Evolutionary conservation across 2,797 vertebrate genomes (phyloP), one percentile per base, ranked within the genome.

Genomic region (Ctenopoma kingsleyae): DNA sequence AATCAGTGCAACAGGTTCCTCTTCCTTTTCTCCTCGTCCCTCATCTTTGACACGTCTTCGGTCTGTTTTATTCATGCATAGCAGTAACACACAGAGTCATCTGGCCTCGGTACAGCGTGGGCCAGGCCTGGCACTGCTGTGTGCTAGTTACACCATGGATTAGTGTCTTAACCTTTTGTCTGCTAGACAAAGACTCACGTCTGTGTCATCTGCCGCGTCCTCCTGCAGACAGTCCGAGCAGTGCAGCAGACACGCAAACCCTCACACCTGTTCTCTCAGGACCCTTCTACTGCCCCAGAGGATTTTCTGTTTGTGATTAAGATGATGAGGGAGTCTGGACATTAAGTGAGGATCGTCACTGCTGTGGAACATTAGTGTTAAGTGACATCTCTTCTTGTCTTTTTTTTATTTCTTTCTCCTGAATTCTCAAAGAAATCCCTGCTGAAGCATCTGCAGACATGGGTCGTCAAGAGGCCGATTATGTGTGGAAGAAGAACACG

Each of bases 401-500:
- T 23, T 80, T 56, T 2, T 48, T 23, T 60, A 9, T 41, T 47
- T 46, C 22, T 38, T 41, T 50, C 63, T 54, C 40, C 46, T 55
- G 13, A 0, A 11, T 2, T 19, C 5, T 61, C n/a, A 1, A 78
- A 97, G 97, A 91, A 61, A 80, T 91, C 90, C 86, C 92, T 55
- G 87, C 70, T 52, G 93, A 94, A 92, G 89, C 85, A 74, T 82
- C 92, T 90, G 92, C 94, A 89, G 91, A 90, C 48, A 98, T 98
- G 96, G 96, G 97, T 23, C 94, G 95, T 55, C 97, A 97, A 59
- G 96, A 98, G 52, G 85, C 62, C 0, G 91, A 92, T 77, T 89
- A 87, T 7, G 90, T 95, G 57, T 98, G 98, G 98, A 99, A 97
- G 91, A 98, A 98, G 59, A 95, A 93, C 85, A 99, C 97, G 0